phyloP scores from a whole-genome alignment of 2,113 vertebrate species.

The Laticauda colubrina region DNA sequence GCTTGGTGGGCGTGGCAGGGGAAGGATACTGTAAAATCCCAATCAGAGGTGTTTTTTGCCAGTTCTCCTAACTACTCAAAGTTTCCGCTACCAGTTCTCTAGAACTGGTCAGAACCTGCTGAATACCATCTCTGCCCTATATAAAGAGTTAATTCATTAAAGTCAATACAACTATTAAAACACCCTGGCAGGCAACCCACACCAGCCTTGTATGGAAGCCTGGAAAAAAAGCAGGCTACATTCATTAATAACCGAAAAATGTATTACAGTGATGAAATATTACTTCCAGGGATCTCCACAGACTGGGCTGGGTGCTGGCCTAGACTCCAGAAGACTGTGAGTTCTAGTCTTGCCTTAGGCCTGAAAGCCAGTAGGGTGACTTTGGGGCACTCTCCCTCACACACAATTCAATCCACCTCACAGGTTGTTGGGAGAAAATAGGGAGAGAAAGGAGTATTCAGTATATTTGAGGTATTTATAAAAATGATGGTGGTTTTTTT shows the following conservation, averaged over 20 bases:
- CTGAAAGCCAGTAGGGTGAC: not conserved
- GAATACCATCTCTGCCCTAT: not conserved
- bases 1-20: too few species aligned
- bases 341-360: not conserved
- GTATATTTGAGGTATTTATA: not conserved
- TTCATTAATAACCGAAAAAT: not conserved
- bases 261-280: not conserved
- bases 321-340: not conserved
- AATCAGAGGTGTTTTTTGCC: too few species aligned
- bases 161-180: not conserved
- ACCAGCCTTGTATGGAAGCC: not conserved
- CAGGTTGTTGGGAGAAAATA: not conserved
- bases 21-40: too few species aligned
- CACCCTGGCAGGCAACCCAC: not conserved
- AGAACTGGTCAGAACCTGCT: too few species aligned
- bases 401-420: not conserved
- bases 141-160: not conserved
- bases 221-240: not conserved
- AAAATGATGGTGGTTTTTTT: not conserved
- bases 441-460: not conserved
- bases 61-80: too few species aligned
- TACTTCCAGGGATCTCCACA: not conserved
- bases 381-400: not conserved
- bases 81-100: too few species aligned
- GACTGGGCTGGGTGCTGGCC: not conserved